Base-by-base conservation (phyloP, 2,888 invertebrate species). In the Dasypogon diadema region DNA sequence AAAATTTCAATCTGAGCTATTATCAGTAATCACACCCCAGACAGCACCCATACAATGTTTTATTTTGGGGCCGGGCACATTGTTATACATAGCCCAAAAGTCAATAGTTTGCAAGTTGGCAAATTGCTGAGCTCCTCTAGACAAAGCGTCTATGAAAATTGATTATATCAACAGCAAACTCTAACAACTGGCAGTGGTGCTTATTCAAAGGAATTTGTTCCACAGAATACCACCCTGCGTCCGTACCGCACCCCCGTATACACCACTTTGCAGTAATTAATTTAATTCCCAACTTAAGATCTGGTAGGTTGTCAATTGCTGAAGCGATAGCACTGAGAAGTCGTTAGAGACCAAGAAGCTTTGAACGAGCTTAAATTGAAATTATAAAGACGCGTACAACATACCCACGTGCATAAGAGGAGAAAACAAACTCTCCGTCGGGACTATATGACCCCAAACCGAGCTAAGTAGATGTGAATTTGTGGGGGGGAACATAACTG, bases 271-370 rank as follows among this genome's bases (percentile, higher is more conserved):
- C 26, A 24, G 68, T 68, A 68, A 68, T 68, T 68, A 68, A 68
- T 68, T 68, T 68, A 68, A 68, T 68, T 51, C 37, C 68, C 30
- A 68, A 68, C 68, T 68, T 68, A 18, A 68, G 51, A 68, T 51
- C 68, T 51, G 68, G 68, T 51, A 68, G 68, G 68, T 18, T 68
- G 68, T 68, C 68, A 68, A 68, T 68, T 68, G 68, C 48, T 18
- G 14, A 48, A 10, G 12, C 46, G 68, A 51, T 51, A 51, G 48
- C 68, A 48, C 68, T 37, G 37, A 68, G 48, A 51, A 68, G 68
- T 68, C 63, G 63, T 63, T 63, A 63, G 18, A 21, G 63, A 18
- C 16, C 42, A 12, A 63, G 63, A 16, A 63, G 42, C 42, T 63
- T 21, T 68, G 68, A 68, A 68, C 48, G 51, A 22, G 68, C 51